phyloP scores from a whole-genome alignment of 2,113 vertebrate species.

The Dendrocopos noguchii region DNA sequence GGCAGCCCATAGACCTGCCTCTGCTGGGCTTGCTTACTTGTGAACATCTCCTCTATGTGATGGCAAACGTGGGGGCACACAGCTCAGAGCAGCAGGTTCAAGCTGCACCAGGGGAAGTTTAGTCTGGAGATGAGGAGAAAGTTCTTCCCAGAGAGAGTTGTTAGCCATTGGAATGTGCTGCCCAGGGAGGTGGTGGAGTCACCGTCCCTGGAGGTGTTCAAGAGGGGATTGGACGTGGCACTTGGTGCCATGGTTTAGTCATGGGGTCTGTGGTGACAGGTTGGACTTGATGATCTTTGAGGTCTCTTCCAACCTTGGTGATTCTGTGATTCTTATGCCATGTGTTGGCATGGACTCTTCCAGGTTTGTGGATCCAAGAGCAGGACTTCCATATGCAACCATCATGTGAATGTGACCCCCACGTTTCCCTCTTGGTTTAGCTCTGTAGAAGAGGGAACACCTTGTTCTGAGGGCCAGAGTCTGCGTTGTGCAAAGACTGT shows the following conservation, averaged over 20 bases:
- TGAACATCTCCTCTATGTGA: fast-evolving
- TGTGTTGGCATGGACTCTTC: fast-evolving
- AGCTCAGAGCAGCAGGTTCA: background rate
- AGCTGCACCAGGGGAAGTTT: too few relatives aligned
- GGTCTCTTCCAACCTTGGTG: too few relatives aligned
- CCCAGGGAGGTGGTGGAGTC: too few relatives aligned
- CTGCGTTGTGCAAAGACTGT: background rate
- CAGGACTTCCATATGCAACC: background rate
- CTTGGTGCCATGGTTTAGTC: too few relatives aligned
- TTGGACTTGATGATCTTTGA: too few relatives aligned
- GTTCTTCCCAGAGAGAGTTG: too few relatives aligned
- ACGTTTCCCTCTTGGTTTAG: background rate
- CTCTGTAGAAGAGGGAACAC: background rate
- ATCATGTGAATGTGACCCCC: fast-evolving
- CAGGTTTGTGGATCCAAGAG: background rate
- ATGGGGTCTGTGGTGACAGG: too few relatives aligned
- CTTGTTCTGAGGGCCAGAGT: background rate
- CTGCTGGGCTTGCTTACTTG: background rate
- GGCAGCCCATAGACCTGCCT: background rate
- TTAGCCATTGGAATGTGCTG: too few relatives aligned
- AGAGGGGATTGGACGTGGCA: too few relatives aligned
- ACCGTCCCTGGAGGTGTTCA: too few relatives aligned
- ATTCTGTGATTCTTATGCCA: background rate
- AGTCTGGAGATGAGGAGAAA: too few relatives aligned
- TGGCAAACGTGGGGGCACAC: fast-evolving